Base-by-base conservation (phyloP, 2,113 vertebrate species). In the Climacteris rufus region DNA sequence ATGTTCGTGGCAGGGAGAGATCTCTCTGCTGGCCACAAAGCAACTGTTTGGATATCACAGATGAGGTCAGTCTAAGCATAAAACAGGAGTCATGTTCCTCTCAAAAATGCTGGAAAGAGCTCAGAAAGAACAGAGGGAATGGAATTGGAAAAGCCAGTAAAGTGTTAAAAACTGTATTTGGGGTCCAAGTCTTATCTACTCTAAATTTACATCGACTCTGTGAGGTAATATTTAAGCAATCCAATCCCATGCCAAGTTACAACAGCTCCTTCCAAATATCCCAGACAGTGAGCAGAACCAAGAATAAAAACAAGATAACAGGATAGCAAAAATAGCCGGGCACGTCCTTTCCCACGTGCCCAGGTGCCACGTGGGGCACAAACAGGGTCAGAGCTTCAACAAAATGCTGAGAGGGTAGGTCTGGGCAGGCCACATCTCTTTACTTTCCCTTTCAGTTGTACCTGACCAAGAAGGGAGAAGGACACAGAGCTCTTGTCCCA, bases 211-310 rank as follows among this genome's bases (percentile, higher is more conserved):
- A 66, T 68, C 25, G 24, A 54, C 59, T 87, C 53, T 77, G 35
- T 69, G 76, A 93, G 92, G 79, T 87, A 76, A 80, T 93, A 81
- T 86, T 90, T 93, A 89, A 93, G 76, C 86, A 74, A 78, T 77
- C 83, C 40, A 17, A 39, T 93, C 72, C 71, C 47, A 66, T 2
- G 27, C 72, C 83, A 88, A 89, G 72, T 74, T 78, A 49, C 47
- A 96, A n/a, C 47, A 87, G 80, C 49, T 81, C 39, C 68, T 92
- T 96, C 88, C 88, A 95, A 83, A 80, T 33, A 66, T 57, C 74
- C 87, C 85, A 92, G 79, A 69, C n/a, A 2, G 19, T 6, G 45
- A 72, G 54, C 13, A 66, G 78, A 90, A 91, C 68, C 39, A 47
- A 42, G 85, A 92, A 65, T 66, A 40, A 77, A 96, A 88, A 6